Base-by-base conservation (phyloP, 2,888 invertebrate genomes). In the Eupithecia subfuscata region DNA sequence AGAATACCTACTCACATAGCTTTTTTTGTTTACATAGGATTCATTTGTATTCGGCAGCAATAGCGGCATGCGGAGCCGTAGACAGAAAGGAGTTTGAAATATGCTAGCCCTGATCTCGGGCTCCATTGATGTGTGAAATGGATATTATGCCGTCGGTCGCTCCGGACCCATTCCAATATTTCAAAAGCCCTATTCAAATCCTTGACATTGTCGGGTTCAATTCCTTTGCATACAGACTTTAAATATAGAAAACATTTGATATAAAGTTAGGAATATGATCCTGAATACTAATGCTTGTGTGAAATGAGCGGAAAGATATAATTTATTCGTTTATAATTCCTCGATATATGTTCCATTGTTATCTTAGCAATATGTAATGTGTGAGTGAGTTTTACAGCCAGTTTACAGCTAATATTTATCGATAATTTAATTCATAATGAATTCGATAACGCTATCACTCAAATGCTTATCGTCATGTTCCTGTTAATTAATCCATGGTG, bases 101-200 rank as follows among this genome's bases (percentile, higher is more conserved):
- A 60, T 25, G 25, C 14, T 60, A 25, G 60, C 25, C 60, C 25
- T 14, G 60, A 60, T 60, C 60, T 22, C 12, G 14, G 12, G 14
- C 60, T 60, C 60, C 60, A 60, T 25, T 60, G 25, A 60, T 25
- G 60, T 60, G 25, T 60, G 60, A 25, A 60, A 60, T 60, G 25
- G 60, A 25, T 60, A 60, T 11, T 56, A 3, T 12, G 25, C 60
- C 56, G 22, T 60, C 22, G 56, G 22, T 60, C 22, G 56, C 25
- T 60, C 60, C 60, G 25, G 25, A 6, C 25, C 60, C 60, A 60
- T 60, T 60, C 25, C 22, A 12, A 60, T 60, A 60, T 56, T 22
- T 56, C 22, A 5, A 60, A 60, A 60, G 60, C 60, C 12, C 14
- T 60, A 12, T 25, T 25, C 12, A 25, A 56, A 56, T 60, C 60